Evolutionary conservation across 2,888 invertebrate genomes (phyloP).

Genomic region (Stenurella melanura): DNA sequence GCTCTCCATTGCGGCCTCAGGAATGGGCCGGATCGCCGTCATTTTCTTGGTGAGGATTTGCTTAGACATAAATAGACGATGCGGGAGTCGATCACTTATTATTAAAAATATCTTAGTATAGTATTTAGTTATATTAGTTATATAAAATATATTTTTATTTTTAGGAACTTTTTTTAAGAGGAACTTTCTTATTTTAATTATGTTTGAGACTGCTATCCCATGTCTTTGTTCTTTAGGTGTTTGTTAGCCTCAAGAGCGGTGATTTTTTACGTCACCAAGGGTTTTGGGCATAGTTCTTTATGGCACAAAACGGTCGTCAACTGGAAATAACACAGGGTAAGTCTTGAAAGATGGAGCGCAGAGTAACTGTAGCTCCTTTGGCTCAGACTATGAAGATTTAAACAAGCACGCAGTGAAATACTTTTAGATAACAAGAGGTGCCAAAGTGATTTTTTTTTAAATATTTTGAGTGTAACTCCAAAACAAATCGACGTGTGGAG

Average conservation of each 20-base stretch:
- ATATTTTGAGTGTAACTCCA: too few species aligned
- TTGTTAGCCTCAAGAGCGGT: neutral
- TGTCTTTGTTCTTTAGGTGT: constrained; percentile 9
- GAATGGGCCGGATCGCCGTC: constrained; percentile 68
- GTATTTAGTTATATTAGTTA: constrained; percentile 27
- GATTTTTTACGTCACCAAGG: neutral
- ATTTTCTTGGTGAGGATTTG: constrained; percentile 57
- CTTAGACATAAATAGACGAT: constrained; percentile 51
- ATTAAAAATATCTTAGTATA: constrained; percentile 23
- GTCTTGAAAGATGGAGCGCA: too few species aligned
- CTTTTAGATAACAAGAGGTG: too few species aligned
- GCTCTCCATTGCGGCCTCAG: constrained; percentile 69
- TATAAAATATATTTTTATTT: constrained; percentile 49
- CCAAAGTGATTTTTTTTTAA: too few species aligned
- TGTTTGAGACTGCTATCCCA: constrained; percentile 46
- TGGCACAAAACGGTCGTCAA: too few species aligned
- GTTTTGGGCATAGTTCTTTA: constrained; percentile 2
- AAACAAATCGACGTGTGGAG: too few species aligned
- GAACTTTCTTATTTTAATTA: constrained; percentile 53
- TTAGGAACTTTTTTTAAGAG: constrained; percentile 55
- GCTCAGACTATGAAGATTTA: too few species aligned
- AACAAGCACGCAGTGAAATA: too few species aligned
- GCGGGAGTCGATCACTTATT: constrained; percentile 12
- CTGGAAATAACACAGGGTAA: neutral
- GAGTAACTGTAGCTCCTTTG: too few species aligned